phyloP scores from a whole-genome alignment of 2,797 vertebrate genomes.

The Rhyacichthys aspro region DNA sequence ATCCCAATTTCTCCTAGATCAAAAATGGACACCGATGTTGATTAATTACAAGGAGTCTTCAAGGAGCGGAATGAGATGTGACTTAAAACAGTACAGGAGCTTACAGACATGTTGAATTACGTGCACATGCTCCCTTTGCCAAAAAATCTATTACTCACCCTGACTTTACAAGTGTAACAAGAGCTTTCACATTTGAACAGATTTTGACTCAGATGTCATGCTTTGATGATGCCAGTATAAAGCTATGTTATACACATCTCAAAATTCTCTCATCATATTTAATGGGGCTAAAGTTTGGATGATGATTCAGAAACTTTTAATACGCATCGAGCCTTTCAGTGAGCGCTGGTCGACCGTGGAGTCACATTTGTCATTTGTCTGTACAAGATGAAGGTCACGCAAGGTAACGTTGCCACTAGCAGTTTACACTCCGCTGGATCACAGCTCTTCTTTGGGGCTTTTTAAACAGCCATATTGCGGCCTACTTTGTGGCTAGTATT shows the following conservation, averaged over 20 bases:
- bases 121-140: background rate
- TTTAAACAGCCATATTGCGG: background rate
- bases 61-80: too few species aligned
- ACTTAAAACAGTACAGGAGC: too few species aligned
- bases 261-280: background rate
- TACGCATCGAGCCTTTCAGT: background rate
- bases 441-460: background rate
- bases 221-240: background rate
- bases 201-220: background rate
- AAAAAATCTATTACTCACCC: background rate
- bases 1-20: background rate
- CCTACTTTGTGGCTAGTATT: background rate
- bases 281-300: background rate
- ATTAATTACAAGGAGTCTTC: too few species aligned
- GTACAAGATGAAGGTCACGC: slow-evolving; percentile 5
- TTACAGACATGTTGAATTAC: too few species aligned
- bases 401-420: background rate
- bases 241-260: too few species aligned
- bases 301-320: background rate
- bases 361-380: slow-evolving; percentile 6
- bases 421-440: background rate
- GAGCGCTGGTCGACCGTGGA: background rate
- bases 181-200: too few species aligned
- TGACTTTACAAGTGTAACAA: too few species aligned
- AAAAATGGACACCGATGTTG: too few species aligned